Evolutionary conservation across 2,797 vertebrate species (phyloP), one percentile per base, ranked within the genome.

Genomic region (Chelidonichthys spinosus): DNA sequence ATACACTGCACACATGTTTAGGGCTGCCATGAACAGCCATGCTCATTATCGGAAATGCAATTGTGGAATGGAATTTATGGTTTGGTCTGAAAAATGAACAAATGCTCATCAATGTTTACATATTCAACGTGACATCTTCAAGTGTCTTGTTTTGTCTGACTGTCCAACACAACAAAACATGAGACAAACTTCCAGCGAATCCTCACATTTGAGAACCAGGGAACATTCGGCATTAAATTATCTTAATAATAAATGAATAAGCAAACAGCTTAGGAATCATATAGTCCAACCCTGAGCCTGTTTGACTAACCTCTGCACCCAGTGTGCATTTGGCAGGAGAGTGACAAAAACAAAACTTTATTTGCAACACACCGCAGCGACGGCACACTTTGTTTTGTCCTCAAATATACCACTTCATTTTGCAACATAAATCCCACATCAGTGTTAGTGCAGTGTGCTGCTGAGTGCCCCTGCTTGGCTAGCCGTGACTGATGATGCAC

Each of bases 401-500:
- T 55, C 18, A 65, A 74, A 76, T 39, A 18, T 33, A 11, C 77
- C 72, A 68, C 80, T 89, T 84, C 35, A 76, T 91, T 89, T 80
- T 90, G 69, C 54, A 76, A 36, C 18, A 69, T 49, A 56, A 60
- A 71, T 63, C 67, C 67, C 74, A 64, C 66, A 64, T 61, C 55
- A 62, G 49, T 65, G 43, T 78, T 46, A 53, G 82, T 78, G 83
- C 78, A 14, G 82, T 63, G 82, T 84, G 85, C 76, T 83, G 76
- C 52, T 92, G 69, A 87, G 85, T 82, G 90, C 90, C 90, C 54
- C 88, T 66, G 74, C 33, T 71, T 83, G 84, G 82, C 78, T 81
- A 89, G 93, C 84, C 90, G 62, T 92, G 94, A 95, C 87, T 92
- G 93, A 95, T 95, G 94, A 94, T 90, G 94, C 93, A 94, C 90